Evolutionary conservation across 2,797 vertebrate species (phyloP).

Genomic region (Phaenicophaeus curvirostris): DNA sequence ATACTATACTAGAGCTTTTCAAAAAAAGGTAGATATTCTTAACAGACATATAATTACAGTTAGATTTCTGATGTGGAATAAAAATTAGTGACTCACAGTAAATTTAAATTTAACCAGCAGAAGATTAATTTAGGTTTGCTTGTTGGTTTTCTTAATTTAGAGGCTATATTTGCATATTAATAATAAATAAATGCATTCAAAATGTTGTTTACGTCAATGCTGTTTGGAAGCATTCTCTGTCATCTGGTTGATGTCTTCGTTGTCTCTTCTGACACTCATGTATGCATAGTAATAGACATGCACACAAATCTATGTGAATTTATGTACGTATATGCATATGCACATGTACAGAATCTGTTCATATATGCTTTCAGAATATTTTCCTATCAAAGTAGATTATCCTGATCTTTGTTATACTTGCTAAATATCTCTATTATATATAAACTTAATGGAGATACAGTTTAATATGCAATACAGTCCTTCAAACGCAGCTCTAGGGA

Average conservation of each 20-base stretch:
- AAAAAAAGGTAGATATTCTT: not conserved
- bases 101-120: not conserved
- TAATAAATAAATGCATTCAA: not conserved
- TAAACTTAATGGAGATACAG: not conserved
- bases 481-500: not conserved
- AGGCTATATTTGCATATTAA: not conserved
- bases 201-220: not conserved
- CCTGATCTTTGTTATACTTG: not conserved
- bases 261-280: not conserved
- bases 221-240: not conserved
- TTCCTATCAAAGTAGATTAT: not conserved
- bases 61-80: not conserved
- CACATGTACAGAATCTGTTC: not conserved
- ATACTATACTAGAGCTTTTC: not conserved
- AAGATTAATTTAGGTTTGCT: not conserved
- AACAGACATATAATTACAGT: not conserved
- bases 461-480: not conserved
- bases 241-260: not conserved
- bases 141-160: not conserved
- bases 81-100: not conserved
- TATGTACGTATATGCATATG: not conserved
- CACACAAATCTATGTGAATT: not conserved
- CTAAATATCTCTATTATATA: not conserved
- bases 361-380: not conserved
- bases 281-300: not conserved